phyloP scores from a whole-genome alignment of 2,113 vertebrate genomes.

The Himantopus leucocephalus region DNA sequence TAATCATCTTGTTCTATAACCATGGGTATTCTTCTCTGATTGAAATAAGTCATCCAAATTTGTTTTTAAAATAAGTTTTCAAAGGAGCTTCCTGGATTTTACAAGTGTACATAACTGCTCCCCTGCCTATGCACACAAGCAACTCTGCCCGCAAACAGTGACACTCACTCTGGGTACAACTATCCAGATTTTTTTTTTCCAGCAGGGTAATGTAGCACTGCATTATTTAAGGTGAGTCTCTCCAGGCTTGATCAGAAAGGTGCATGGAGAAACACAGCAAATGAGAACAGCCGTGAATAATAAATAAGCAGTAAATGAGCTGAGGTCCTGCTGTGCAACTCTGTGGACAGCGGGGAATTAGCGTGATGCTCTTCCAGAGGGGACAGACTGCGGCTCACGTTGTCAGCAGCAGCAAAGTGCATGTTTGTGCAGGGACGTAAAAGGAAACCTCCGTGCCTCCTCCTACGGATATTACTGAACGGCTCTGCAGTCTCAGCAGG shows the following conservation, averaged over 20 bases:
- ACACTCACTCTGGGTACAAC: not conserved
- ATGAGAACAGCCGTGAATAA: not conserved
- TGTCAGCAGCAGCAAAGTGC: not conserved
- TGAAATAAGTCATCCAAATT: not conserved
- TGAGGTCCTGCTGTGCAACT: not conserved
- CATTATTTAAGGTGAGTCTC: not conserved
- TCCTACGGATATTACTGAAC: not conserved
- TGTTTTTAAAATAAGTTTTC: not conserved
- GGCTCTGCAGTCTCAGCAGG: not conserved
- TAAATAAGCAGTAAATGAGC: not conserved
- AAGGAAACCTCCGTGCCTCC: not conserved
- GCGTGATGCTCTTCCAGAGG: not conserved
- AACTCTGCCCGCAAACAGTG: not conserved
- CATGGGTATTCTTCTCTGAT: not conserved
- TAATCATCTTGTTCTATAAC: not conserved
- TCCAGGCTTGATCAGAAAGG: not conserved
- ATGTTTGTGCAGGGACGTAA: not conserved
- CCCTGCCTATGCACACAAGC: accelerated
- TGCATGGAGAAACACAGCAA: not conserved
- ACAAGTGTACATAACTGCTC: accelerated
- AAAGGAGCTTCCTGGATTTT: not conserved
- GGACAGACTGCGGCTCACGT: accelerated
- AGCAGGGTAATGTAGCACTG: accelerated
- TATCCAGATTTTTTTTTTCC: not conserved
- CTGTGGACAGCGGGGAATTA: not conserved